Base-by-base conservation (phyloP, 2,797 vertebrate species). In the Acanthurus tractus region DNA sequence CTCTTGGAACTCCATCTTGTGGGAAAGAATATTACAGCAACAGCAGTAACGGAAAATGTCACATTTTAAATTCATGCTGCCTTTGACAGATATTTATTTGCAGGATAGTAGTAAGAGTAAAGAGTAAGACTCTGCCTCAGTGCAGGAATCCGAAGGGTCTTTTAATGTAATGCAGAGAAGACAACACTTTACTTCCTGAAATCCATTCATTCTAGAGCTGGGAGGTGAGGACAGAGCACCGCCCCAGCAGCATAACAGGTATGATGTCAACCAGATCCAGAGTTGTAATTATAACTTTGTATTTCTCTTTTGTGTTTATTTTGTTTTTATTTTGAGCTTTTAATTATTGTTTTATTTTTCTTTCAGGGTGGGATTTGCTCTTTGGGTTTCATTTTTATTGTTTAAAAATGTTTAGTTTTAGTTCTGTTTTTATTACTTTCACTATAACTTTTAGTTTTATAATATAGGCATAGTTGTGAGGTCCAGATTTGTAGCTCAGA, bases 181-280 rank as follows among this genome's bases (percentile, higher is more conserved):
- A 22, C 55, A 3, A 52, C 8, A 25, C 40, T 57, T 73, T 17
- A 67, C 59, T 81, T 83, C 63, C 53, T 78, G 45, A 58, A 89
- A 79, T 84, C 61, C 52, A 77, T 46, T 45, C 76, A 85, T 84
- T 78, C 67, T 74, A 58, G 53, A 0, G 8, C 34, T 17, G 22
- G 18, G 54, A 50, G 74, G 71, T 5, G 34, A 73, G 68, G 54
- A 73, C 44, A 34, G 40, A 18, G 10, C 8, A 9, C 20, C 9
- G 3, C 53, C 25, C 52, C 48, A 18, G n/a, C 22, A 45, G 22
- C 62, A 55, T n/a, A 22, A 64, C 54, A 83, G 74, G 70, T 63
- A 63, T 65, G 68, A 70, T 61, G 70, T 40, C 14, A 72, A 25
- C 2, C n/a, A 54, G 34, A 46, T 56, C 25, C 45, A 42, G 17